Evolutionary conservation across 2,113 vertebrate species (phyloP).

Genomic region (Xyliphius kryptos): DNA sequence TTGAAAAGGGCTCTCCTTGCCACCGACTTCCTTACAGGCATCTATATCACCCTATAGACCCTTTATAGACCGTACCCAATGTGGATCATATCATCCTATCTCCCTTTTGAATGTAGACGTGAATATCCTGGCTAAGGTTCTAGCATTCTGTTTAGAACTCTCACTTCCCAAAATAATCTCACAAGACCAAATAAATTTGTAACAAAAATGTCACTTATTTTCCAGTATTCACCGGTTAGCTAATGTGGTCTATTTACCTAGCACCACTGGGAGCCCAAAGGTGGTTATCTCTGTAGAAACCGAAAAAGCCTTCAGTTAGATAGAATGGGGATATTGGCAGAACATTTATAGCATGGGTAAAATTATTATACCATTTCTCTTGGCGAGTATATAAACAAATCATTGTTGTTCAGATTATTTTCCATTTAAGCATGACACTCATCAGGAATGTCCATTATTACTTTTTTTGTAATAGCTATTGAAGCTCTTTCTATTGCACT

Average conservation of each 20-base stretch:
- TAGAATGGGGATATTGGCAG: conserved; percentile 22
- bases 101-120: conserved; percentile 19
- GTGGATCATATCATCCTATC: conserved; percentile 18
- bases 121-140: conserved; percentile 12
- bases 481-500: conserved; percentile 7
- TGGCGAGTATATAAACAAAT: neutral
- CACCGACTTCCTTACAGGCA: neutral
- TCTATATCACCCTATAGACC: conserved; percentile 16
- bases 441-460: neutral
- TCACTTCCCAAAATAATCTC: conserved; percentile 9
- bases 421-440: neutral
- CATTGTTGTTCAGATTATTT: neutral
- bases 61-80: conserved; percentile 2
- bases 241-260: conserved; percentile 1
- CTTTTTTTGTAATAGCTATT: conserved; percentile 15
- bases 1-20: neutral
- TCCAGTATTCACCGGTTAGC: conserved; percentile 8
- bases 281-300: conserved; percentile 14
- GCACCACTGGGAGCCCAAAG: neutral
- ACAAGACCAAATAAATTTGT: conserved; percentile 17
- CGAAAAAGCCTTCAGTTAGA: conserved; percentile 1
- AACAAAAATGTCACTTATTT: conserved; percentile 1
- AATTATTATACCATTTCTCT: neutral
- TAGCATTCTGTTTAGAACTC: conserved; percentile 4
- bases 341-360: conserved; percentile 1